Percentiles rank a stretch among this genome's conserved stretches.
Conservation (phyloP, 1,140 invertebrate species). For the Apis florea region DNA sequence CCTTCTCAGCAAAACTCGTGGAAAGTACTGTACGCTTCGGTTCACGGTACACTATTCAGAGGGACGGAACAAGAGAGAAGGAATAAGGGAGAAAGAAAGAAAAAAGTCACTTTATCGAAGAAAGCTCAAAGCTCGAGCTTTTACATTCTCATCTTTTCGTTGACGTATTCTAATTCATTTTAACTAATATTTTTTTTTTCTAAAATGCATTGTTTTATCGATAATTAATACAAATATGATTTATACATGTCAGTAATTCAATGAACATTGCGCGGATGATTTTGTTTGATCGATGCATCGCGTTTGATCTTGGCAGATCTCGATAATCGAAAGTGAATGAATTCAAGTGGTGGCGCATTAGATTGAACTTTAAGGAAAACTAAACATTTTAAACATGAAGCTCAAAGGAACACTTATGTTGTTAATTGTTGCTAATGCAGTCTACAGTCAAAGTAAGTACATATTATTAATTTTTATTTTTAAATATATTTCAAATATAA, state of each 20-base stretch:
- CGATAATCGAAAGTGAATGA: background rate
- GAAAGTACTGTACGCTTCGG: constrained; percentile 59
- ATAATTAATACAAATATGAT: background rate
- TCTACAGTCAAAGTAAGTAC: constrained; percentile 57
- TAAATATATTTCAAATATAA: background rate
- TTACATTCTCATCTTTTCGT: background rate
- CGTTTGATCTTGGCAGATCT: constrained; percentile 1
- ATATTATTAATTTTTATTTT: background rate
- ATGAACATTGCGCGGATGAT: constrained; percentile 10
- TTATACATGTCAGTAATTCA: background rate
- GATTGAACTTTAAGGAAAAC: background rate
- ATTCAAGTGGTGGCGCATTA: constrained; percentile 9
- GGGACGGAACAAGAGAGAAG: constrained; percentile 47
- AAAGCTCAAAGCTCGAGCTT: constrained; percentile 39
- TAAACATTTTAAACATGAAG: constrained; percentile 19
- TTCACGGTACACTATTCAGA: constrained; percentile 58
- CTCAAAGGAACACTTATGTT: constrained; percentile 26
- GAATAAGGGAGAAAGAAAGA: constrained; percentile 5
- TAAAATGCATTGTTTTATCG: background rate
- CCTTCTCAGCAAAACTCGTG: constrained; percentile 51
- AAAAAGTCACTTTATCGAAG: constrained; percentile 13
- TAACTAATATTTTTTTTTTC: background rate
- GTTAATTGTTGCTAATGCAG: constrained; percentile 28
- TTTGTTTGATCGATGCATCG: constrained; percentile 6
- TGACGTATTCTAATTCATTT: background rate